Evolutionary conservation across 2,888 invertebrate species (phyloP).

Genomic region (Lumbricus terrestris): DNA sequence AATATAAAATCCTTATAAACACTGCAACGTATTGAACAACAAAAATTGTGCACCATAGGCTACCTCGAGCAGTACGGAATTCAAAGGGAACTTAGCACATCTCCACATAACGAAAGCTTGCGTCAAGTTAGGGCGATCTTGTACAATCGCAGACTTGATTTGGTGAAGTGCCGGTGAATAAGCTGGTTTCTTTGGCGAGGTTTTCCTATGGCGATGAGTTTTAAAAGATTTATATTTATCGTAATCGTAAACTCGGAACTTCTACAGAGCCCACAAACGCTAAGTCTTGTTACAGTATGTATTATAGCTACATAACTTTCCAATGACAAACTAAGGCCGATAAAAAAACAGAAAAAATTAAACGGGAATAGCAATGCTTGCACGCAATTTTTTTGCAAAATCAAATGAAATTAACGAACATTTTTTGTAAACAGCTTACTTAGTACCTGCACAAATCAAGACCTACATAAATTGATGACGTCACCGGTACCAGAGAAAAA

Average conservation of each 20-base stretch:
- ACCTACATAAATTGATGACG: not conserved
- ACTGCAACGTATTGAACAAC: not conserved
- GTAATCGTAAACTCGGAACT: too few species aligned
- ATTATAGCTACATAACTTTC: not conserved
- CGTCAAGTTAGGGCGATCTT: too few species aligned
- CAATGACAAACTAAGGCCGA: not conserved
- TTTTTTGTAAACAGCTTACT: not conserved
- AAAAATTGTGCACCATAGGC: too few species aligned
- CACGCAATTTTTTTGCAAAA: not conserved
- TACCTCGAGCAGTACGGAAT: too few species aligned
- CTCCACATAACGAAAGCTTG: too few species aligned
- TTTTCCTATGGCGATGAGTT: too few species aligned
- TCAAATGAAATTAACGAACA: not conserved
- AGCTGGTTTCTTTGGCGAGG: too few species aligned
- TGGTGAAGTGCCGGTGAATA: too few species aligned
- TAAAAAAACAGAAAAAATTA: not conserved
- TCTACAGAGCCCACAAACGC: too few species aligned
- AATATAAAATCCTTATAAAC: not conserved
- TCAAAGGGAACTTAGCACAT: too few species aligned
- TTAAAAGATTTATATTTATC: too few species aligned
- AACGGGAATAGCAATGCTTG: not conserved
- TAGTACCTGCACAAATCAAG: not conserved
- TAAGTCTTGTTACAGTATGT: not conserved
- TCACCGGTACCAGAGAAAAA: not conserved
- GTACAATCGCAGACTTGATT: too few species aligned